A percentile compares a stretch with the other conserved stretches of the same genome.
Conservation (phyloP, 2,113 vertebrate species). For the rabbit (Oryctolagus cuniculus) region mOryCun1.1 NC_091434.1:91685501-91686000, state of each 20-base stretch:
- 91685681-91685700: conserved; percentile 63
- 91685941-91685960: background rate
- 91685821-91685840: background rate
- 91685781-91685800: background rate
- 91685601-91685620: conserved; percentile 79
- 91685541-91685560: conserved; percentile 39
- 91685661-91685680: conserved; percentile 43
- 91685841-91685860: background rate
- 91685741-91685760: conserved; percentile 54
- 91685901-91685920: conserved; percentile 31
- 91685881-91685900: conserved; percentile 1
- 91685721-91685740: conserved; percentile 15
- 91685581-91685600: conserved; percentile 66
- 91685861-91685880: conserved; percentile 41
- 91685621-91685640: conserved; percentile 76
- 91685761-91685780: background rate
- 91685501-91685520: conserved; percentile 52
- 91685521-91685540: conserved; percentile 58
- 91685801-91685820: background rate
- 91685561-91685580: conserved; percentile 21
- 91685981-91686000: conserved; percentile 25
- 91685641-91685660: conserved; percentile 71
- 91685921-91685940: background rate
- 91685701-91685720: background rate
- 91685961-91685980: background rate